Base-by-base conservation (phyloP, 2,797 vertebrate species). In the Macroramphosus scolopax region DNA sequence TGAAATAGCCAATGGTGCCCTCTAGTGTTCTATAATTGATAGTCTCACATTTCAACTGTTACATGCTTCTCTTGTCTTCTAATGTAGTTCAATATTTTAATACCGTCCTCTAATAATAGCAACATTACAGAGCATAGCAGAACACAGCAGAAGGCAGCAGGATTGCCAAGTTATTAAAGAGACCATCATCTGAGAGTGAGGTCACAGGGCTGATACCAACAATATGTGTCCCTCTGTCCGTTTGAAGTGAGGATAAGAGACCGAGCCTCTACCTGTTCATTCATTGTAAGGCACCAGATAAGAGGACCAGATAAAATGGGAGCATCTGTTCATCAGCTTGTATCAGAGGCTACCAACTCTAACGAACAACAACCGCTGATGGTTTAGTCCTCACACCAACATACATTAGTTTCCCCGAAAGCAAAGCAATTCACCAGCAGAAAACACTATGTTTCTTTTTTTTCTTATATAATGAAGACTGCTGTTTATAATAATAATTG, bases 1-100 rank as follows among this genome's bases (percentile, higher is more conserved):
- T n/a, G n/a, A n/a, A 22, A 35, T 17, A 24, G 58, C 8, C 70
- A 69, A 64, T 57, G 66, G 50, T 41, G 80, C 79, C 85, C 75
- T 67, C 83, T 71, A 61, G 82, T 83, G 87, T 32, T 46, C 14
- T 0, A 61, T 44, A 46, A 12, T n/a, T 5, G 32, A 30, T 6
- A 56, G 14, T 8, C 17, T 17, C 5, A 41, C n/a, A n/a, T n/a
- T n/a, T 22, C 6, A 22, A 22, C 20, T 3, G 20, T 6, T 22
- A 16, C 7, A 10, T 8, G 12, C 18, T 12, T 5, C 9, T 41
- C 25, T 28, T 6, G 0, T 11, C 25, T 17, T 6, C 5, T 17
- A 6, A 26, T 6, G 6, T 26, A 9, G 25, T 10, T 26, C 8
- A 10, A 9, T 5, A 8, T 29, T 20, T 18, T n/a, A 37, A 15